phyloP scores from a whole-genome alignment of 2,113 vertebrate species.

The Anhinga rufa region DNA sequence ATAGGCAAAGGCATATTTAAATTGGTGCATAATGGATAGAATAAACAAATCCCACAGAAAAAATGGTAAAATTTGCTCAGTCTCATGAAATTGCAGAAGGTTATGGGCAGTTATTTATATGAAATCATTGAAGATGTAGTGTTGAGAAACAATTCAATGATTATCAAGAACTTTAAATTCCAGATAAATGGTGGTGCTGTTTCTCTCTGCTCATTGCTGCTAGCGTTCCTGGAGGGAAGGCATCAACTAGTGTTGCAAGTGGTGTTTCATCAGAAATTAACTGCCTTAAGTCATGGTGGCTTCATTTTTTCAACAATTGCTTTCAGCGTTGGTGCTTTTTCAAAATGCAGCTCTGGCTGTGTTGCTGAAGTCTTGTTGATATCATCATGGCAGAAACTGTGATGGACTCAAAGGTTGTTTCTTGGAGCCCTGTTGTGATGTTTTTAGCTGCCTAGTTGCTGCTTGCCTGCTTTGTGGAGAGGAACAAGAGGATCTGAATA shows the following conservation, averaged over 20 bases:
- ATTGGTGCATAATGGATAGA: neutral
- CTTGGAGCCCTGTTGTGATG: neutral
- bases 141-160: neutral
- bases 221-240: neutral
- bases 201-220: neutral
- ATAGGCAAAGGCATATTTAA: neutral
- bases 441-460: neutral
- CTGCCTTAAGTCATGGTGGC: neutral
- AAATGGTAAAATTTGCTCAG: neutral
- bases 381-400: neutral
- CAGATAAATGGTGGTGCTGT: neutral
- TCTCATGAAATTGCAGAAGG: neutral
- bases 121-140: neutral
- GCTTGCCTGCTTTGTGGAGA: neutral
- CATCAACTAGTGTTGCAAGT: neutral
- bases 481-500: neutral
- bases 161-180: neutral
- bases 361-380: neutral
- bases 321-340: neutral
- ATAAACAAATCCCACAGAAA: neutral
- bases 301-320: neutral
- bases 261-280: neutral
- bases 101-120: neutral
- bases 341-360: neutral
- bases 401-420: neutral